Evolutionary conservation across 1,140 invertebrate species (phyloP), one percentile per base, ranked within the genome.

Genomic region (Zaprionus capensis): DNA sequence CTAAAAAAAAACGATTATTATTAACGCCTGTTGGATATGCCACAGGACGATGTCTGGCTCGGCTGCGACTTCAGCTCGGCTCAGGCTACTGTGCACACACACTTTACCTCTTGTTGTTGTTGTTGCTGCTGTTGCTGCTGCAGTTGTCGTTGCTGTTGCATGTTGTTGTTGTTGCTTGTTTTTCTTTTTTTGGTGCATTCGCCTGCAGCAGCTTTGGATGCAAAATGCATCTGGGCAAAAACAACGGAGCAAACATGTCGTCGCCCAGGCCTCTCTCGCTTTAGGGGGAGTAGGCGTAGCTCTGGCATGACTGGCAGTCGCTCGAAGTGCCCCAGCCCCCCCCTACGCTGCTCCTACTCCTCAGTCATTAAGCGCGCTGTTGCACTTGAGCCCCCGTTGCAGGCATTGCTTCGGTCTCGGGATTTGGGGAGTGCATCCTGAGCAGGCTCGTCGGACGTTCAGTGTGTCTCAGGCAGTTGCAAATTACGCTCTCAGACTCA

Each of bases 401-500:
- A 41, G 38, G 14, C 38, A 15, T n/a, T 2, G 38, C 5, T 6
- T 6, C 38, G 5, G 15, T 41, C 38, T 79, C 69, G 82, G 71
- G 67, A 79, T 71, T 71, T 44, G 76, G 80, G 76, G 76, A 41
- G 63, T 86, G 80, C 82, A 85, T 87, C 83, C 82, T 86, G 82
- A 70, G 65, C 53, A 58, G 61, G 62, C 61, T 55, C 53, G 53
- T 71, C 69, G 59, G 46, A 51, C 46, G 46, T 51, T 51, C 7
- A 20, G 46, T 51, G 46, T 51, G 84, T 90, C 84, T 90, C 81
- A 88, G 85, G 85, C 84, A 88, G 84, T 88, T 88, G 85, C 84
- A 88, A 88, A 88, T 88, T 88, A 88, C 76, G 81, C 84, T 88
- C 84, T 88, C 84, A 88, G 84, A 88, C 84, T 79, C 84, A 88